Conservation (phyloP, 2,888 invertebrate species). For the Cheilosia vulpina region DNA sequence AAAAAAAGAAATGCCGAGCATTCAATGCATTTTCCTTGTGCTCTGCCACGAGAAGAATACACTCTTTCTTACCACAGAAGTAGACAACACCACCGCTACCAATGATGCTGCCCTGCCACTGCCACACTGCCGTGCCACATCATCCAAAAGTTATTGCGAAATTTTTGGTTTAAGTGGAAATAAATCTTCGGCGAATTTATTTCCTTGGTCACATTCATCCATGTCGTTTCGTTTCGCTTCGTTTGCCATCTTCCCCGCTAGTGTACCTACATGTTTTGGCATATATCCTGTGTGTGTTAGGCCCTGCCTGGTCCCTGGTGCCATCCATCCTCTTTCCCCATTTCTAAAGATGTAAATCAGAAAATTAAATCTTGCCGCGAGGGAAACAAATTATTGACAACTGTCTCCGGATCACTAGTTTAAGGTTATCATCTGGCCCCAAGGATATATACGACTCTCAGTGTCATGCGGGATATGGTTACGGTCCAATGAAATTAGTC, state of each 20-base stretch:
- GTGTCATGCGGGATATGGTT: constrained; percentile 27
- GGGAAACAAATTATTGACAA: constrained; percentile 63
- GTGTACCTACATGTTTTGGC: constrained; percentile 26
- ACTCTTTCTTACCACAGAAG: constrained; percentile 56
- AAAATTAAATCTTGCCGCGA: constrained; percentile 49
- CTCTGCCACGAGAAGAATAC: constrained; percentile 40
- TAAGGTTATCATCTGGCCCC: constrained; percentile 61
- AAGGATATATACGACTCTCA: constrained; percentile 65
- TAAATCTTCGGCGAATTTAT: constrained; percentile 73
- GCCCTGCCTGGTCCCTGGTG: background rate
- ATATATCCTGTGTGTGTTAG: constrained; percentile 37
- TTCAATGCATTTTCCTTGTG: constrained; percentile 61
- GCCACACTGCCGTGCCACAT: constrained; percentile 46
- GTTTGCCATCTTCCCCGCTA: constrained; percentile 33
- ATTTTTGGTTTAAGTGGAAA: constrained; percentile 73
- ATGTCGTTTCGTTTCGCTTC: constrained; percentile 56
- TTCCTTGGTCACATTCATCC: constrained; percentile 66
- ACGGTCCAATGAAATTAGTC: constrained; percentile 70
- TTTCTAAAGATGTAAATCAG: constrained; percentile 46
- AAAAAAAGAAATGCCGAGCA: constrained; percentile 29
- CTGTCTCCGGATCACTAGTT: constrained; percentile 67
- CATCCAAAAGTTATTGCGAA: constrained; percentile 70
- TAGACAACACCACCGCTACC: constrained; percentile 51
- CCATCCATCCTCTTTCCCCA: background rate
- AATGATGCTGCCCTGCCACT: constrained; percentile 11